Conservation (phyloP, 2,797 vertebrate species). For the Todus mexicanus region DNA sequence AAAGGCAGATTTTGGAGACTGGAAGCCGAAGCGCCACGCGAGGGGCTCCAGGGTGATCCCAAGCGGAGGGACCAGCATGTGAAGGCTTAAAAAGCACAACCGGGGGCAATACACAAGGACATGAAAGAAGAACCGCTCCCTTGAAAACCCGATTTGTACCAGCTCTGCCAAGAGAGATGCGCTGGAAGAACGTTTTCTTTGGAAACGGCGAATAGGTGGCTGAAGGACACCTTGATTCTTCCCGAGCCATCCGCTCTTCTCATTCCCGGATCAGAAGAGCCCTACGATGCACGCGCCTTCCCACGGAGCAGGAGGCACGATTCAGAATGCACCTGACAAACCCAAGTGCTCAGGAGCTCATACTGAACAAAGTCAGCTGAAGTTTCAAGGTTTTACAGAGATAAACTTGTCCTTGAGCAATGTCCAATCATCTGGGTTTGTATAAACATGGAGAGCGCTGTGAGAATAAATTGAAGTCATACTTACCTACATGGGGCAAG, state of each 20-base stretch:
- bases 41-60: background rate
- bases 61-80: fast-evolving
- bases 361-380: background rate
- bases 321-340: background rate
- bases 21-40: background rate
- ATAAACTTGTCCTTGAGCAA: background rate
- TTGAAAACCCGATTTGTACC: background rate
- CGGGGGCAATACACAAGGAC: background rate
- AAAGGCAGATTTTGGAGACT: background rate
- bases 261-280: fast-evolving
- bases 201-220: background rate
- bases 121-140: background rate
- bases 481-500: background rate
- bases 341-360: fast-evolving
- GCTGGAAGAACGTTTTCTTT: background rate
- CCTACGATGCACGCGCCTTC: fast-evolving
- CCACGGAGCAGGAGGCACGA: fast-evolving
- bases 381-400: background rate
- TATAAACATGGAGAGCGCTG: background rate
- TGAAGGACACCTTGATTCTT: background rate
- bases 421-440: background rate
- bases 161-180: background rate
- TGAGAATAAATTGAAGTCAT: background rate
- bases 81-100: background rate
- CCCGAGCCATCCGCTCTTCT: fast-evolving